Evolutionary conservation across 2,888 invertebrate genomes (phyloP), one percentile per base, ranked within the genome.

Genomic region (Protophormia terraenovae): DNA sequence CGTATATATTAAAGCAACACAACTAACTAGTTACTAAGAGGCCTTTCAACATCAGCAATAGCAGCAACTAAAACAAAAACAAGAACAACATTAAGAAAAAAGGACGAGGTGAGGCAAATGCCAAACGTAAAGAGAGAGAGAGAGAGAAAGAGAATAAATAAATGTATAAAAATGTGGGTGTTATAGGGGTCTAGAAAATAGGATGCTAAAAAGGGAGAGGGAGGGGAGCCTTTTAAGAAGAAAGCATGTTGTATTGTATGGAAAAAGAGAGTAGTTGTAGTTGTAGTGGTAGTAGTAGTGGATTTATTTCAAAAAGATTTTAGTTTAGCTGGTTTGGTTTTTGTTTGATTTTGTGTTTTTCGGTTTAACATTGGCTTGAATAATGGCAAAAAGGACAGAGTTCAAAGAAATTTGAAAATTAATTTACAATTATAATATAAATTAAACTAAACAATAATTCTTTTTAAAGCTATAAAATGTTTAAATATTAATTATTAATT

Each of bases 1-100:
- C 19, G 50, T 50, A 10, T 55, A 47, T 73, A 58, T 73, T 60
- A 73, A 62, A 69, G 53, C 45, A 64, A 72, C 38, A 62, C 75
- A 69, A 75, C 81, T 76, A 82, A 82, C 76, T 76, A 76, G 76
- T 76, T 76, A 82, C 81, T 82, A 82, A 82, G 81, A 82, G 81
- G 69, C 75, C 75, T 81, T 62, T 62, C 64, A 55, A 41, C 71
- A 71, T 62, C 53, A 73, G 14, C 24, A 71, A 55, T 38, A 78
- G 50, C 77, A 55, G 24, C 38, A 35, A 24, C 64, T 7, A 64
- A 14, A 41, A 45, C 24, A 41, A 55, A 27, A 55, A 45, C 24
- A 80, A 64, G 19, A 53, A 66, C 14, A 66, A 19, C 45, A 66
- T 64, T 32, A 79, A 62, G 67, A 41, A 58, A 27, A 81, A 82